Base-by-base conservation (phyloP, 2,113 vertebrate species). In the Oryctolagus cuniculus region DNA sequence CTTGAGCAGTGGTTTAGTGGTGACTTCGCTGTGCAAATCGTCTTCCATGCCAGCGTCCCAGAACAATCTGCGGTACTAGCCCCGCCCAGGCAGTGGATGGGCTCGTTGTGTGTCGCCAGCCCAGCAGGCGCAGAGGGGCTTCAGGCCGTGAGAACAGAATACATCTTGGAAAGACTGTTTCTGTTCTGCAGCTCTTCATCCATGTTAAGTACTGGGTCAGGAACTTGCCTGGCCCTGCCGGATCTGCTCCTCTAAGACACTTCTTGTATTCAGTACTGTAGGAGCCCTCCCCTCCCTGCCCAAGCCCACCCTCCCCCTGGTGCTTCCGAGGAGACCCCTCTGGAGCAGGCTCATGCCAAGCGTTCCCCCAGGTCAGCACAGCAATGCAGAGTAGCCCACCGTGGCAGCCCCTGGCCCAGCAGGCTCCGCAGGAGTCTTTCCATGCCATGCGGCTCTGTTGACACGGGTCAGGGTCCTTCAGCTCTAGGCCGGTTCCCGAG, bases 1-100 rank as follows among this genome's bases (percentile, higher is more conserved):
- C 96, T 98, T 99, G 70, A 99, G 99, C 97, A 96, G 98, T 44
- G 99, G 97, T 0, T 98, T 99, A 44, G 98, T 99, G 94, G 99
- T 99, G 96, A 99, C 98, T 16, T 98, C 99, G 19, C 95, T 99
- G 94, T 98, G 95, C 93, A 98, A 98, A 31, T 96, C 98, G 3
- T 96, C 98, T 17, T 97, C 97, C 5, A 19, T 97, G 51, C 92
- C 97, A 31, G 95, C 92, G 22, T 95, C 97, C 82, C 97, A 98
- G 86, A 97, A 96, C 85, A 96, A 67, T 36, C 90, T 95, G 0
- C 78, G 95, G 36, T 97, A 92, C 86, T 97, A 94, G 95, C 67
- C 53, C 70, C 10, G 29, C 63, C 73, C n/a, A 55, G 38, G 36
- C 63, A 53, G 1, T 5, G 22, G 51, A 3, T 19, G 61, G 64